phyloP scores from a whole-genome alignment of 2,888 invertebrate genomes.

The Chromoteleia sp. region DNA sequence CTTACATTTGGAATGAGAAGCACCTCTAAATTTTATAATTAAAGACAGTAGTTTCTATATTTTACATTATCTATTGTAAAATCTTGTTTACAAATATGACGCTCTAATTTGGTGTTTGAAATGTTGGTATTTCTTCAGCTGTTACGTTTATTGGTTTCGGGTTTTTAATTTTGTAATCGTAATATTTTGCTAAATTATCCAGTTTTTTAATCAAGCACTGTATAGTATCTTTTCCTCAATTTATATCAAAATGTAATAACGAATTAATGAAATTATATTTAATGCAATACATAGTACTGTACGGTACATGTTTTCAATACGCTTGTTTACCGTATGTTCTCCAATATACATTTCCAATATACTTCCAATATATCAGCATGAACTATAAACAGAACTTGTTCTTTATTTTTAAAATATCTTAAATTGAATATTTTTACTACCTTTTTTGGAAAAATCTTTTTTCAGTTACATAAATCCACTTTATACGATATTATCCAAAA shows the following conservation, averaged over 20 bases:
- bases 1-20: neutral
- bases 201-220: conserved; percentile 30
- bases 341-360: conserved; percentile 49
- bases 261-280: conserved; percentile 15
- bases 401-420: conserved; percentile 55
- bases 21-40: conserved; percentile 13
- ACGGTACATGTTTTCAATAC: conserved; percentile 17
- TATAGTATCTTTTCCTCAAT: conserved; percentile 7
- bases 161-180: neutral
- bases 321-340: neutral
- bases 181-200: neutral
- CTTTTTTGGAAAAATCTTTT: conserved; percentile 24
- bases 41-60: conserved; percentile 2
- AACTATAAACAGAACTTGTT: conserved; percentile 46
- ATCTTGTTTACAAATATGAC: conserved; percentile 18
- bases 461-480: too few species aligned
- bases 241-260: neutral
- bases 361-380: conserved; percentile 61
- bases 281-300: conserved; percentile 6
- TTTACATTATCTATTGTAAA: neutral
- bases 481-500: too few species aligned
- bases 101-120: neutral
- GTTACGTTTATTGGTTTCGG: conserved; percentile 6
- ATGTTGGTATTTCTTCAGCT: neutral
- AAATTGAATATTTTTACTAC: conserved; percentile 24